Conservation (phyloP, 1,140 invertebrate genomes). For the Aphidius ervi region DNA sequence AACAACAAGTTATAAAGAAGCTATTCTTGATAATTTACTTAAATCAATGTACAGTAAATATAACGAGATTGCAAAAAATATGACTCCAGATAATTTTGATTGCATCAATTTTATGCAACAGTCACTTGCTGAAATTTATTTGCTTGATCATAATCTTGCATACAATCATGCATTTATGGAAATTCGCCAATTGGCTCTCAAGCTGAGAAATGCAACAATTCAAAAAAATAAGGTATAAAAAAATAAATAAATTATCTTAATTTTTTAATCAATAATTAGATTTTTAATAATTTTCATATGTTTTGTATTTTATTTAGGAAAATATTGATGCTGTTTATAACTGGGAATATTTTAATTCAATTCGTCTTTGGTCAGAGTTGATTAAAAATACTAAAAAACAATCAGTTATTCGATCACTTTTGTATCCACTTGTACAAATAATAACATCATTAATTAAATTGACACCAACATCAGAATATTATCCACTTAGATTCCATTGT, state of each 20-base stretch:
- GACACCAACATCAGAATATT: slow-evolving; percentile 84
- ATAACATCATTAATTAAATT: slow-evolving; percentile 76
- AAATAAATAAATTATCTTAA: no score
- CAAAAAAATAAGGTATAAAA: slow-evolving; percentile 70
- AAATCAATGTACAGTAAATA: slow-evolving; percentile 91
- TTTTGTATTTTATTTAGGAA: slow-evolving; percentile 53
- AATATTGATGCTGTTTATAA: slow-evolving; percentile 92
- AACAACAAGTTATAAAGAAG: slow-evolving; percentile 63
- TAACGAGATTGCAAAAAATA: slow-evolving; percentile 90
- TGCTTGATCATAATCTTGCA: slow-evolving; percentile 72
- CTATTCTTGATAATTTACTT: slow-evolving; percentile 67
- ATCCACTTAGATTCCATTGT: slow-evolving; percentile 91
- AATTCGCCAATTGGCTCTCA: slow-evolving; percentile 93
- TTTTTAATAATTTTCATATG: neutral
- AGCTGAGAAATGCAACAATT: slow-evolving; percentile 90
- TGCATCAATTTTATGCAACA: slow-evolving; percentile 95
- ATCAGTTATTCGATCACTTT: slow-evolving; percentile 72
- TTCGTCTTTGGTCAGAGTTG: slow-evolving; percentile 84
- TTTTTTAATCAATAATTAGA: no score
- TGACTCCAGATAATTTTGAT: slow-evolving; percentile 80
- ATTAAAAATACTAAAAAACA: slow-evolving; percentile 63
- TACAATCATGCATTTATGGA: slow-evolving; percentile 95
- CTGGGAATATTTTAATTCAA: slow-evolving; percentile 94
- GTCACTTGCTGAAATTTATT: slow-evolving; percentile 88
- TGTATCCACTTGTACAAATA: slow-evolving; percentile 89